Evolutionary conservation across 2,797 vertebrate species (phyloP), one percentile per base, ranked within the genome.

Genomic region (Sebastes alutus): DNA sequence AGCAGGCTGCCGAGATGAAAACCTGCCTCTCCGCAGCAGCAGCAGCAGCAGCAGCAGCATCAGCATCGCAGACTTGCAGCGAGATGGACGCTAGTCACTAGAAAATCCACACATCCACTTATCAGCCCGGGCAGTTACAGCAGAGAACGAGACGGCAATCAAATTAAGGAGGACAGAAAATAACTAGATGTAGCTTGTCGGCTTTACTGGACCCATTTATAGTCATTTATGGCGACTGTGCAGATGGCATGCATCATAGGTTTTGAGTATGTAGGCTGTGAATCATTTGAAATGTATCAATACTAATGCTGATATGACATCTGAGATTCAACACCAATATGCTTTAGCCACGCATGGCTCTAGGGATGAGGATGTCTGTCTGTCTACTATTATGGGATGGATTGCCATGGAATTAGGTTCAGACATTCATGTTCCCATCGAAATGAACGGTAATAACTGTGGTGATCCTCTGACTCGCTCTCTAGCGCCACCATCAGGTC

Each of bases 1-100:
- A 88, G 49, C 83, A 82, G 81, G 77, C 84, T 73, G 80, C 59
- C 1, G 62, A 65, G 80, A 86, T 79, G 72, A 77, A 87, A 86
- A 87, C 73, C 85, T 70, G 80, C 80, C 82, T 87, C 69, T 92
- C 85, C 62, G 18, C 46, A 49, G 18, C 46, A 46, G 46, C 18
- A 49, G 38, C 72, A 35, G 46, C 72, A 60, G 38, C 9, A 33
- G 14, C 42, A 49, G 46, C 46, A 49, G 46, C 72, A 60, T 46
- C 75, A 62, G 62, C 75, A 59, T 78, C 42, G 5, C 55, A 72
- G 77, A 74, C 83, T 75, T 65, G 23, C 59, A 7, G 64, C 38
- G 2, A 63, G 65, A 73, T 49, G 71, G 42, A 87, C 22, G 33
- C 67, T n/a, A 29, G 55, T 79, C 61, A 23, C 22, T 6, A 25